These are phyloP conservation scores for Nezara viridula DNA, from an alignment of 2,888 invertebrate species.

Conservation along the genomic window DNA sequence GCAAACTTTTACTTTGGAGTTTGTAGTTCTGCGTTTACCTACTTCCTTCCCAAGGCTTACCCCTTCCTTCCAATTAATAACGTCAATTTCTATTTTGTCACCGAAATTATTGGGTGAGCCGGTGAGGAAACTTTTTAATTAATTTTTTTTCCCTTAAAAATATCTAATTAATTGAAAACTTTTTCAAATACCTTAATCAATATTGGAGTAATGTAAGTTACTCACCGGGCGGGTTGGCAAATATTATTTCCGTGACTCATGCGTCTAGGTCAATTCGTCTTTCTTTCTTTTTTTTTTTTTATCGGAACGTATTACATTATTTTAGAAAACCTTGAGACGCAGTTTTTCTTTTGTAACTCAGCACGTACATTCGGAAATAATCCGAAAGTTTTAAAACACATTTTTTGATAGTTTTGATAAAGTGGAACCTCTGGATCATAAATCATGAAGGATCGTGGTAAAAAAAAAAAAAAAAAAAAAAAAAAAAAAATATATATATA, in stretches of 20 bases:
- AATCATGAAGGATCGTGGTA: no score
- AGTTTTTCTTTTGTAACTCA: no score
- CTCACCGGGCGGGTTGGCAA: neutral
- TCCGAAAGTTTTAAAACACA: no score
- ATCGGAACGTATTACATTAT: neutral
- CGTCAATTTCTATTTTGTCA: conserved; percentile 5
- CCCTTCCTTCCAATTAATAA: neutral
- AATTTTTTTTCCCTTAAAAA: neutral
- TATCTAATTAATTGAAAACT: neutral
- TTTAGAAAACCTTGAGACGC: neutral
- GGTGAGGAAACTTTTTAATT: neutral
- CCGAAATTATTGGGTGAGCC: neutral
- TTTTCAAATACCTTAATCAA: neutral
- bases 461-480: no score
- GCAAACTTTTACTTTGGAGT: conserved; percentile 16
- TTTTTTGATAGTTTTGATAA: no score
- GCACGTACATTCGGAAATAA: no score
- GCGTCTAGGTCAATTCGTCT: neutral
- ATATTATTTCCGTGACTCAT: neutral
- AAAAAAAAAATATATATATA: no score
- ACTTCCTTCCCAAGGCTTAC: neutral
- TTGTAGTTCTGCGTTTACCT: conserved; percentile 21
- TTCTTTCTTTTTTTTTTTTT: neutral
- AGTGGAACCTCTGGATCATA: no score
- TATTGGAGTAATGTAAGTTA: neutral